These are phyloP conservation scores for Siphamia tubifer DNA, from an alignment of 2,113 vertebrate species.

Conservation along the genomic window DNA sequence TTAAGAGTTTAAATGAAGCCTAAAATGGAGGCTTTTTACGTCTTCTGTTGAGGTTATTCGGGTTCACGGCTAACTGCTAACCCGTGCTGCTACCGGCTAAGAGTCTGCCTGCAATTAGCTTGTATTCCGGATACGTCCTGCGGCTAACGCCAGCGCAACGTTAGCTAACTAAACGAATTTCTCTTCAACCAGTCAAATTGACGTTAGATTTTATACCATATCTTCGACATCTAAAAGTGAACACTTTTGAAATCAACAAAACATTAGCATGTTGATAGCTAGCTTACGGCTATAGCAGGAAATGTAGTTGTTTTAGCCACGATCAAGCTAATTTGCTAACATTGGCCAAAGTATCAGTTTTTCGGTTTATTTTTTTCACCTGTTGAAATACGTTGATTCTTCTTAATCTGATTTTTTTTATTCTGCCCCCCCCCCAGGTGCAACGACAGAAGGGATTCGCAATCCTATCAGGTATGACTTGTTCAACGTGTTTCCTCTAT, in stretches of 20 bases:
- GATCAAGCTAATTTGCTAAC: constrained; percentile 16
- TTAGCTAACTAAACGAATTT: neutral
- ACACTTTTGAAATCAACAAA: too few relatives aligned
- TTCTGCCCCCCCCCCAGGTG: constrained; percentile 81
- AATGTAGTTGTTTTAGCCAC: constrained; percentile 36
- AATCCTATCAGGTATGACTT: constrained; percentile 92
- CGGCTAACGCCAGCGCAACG: neutral
- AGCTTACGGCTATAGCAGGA: neutral
- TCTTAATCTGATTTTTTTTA: neutral
- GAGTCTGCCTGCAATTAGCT: constrained; percentile 28
- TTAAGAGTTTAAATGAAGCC: neutral
- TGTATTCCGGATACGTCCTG: constrained; percentile 1
- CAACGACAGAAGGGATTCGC: constrained; percentile 97
- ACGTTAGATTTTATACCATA: fast-evolving
- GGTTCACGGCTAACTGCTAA: constrained; percentile 11
- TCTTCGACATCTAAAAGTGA: too few relatives aligned
- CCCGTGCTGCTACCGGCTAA: constrained; percentile 34
- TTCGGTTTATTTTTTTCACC: too few relatives aligned
- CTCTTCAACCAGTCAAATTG: neutral
- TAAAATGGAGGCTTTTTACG: neutral
- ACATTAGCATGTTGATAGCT: too few relatives aligned
- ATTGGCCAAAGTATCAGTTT: too few relatives aligned
- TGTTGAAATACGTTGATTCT: neutral
- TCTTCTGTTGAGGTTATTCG: too few relatives aligned
- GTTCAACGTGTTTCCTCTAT: too few relatives aligned